Base-by-base conservation (phyloP, 2,888 invertebrate species). In the Caenorhabditis sulstoni region DNA sequence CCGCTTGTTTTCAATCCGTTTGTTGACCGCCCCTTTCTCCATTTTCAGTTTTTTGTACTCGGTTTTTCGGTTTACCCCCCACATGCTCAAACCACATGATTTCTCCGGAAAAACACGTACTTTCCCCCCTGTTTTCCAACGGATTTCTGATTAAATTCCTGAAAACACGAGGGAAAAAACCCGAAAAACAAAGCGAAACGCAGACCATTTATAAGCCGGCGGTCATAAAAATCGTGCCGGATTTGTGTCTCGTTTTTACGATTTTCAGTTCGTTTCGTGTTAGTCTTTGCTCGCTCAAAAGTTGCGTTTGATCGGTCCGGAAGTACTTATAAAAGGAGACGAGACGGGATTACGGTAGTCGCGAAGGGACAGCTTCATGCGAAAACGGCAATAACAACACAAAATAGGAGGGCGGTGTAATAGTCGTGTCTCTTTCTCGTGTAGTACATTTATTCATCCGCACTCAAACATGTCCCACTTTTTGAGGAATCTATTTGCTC, bases 401-500 rank as follows among this genome's bases (percentile, higher is more conserved):
- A 68, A 58, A 8, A 67, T 7, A n/a, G 16, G 37, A 22, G 44
- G 8, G 55, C n/a, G 53, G 53, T 55, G 53, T 62, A 71, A 71
- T 71, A 71, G 57, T 71, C 71, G 71, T 71, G 70, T 61, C 41
- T 22, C 47, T 47, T 58, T 29, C 29, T 29, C 44, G 59, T 52
- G 23, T 61, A 61, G 68, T 68, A 61, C 57, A 64, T 49, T n/a
- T 37, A 55, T 37, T 37, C 55, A 37, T n/a, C 35, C 37, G 39
- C 47, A n/a, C 52, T 62, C 41, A 71, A 71, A 71, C 71, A 71
- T 71, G 71, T 29, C 71, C 70, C 70, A 70, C 53, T 70, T 70
- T 70, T 62, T 62, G 61, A 52, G 39, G 16, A 29, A 20, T 16
- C 5, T 68, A 49, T 68, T 61, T 68, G 59, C 70, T 62, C 37